These are phyloP conservation scores for Myotis brandtii DNA, from an alignment of 2,113 vertebrate species.

Conservation along the genomic window DNA sequence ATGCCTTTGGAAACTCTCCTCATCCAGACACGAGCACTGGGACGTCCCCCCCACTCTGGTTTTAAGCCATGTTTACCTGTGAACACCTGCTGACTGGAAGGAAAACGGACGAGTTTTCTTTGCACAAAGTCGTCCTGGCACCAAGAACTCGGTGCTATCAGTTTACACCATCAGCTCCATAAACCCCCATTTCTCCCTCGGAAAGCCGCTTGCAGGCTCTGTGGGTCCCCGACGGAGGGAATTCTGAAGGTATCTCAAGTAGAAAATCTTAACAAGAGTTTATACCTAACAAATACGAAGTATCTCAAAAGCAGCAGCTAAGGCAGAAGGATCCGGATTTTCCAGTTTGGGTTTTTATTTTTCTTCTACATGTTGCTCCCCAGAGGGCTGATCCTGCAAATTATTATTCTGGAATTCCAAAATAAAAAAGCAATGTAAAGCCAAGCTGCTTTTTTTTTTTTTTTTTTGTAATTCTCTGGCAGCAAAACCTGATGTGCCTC, in stretches of 20 bases:
- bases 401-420: not conserved
- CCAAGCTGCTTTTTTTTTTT: not conserved
- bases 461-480: not conserved
- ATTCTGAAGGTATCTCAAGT: not conserved
- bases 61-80: not conserved
- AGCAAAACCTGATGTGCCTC: not conserved
- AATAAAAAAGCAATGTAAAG: not conserved
- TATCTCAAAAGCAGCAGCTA: not conserved
- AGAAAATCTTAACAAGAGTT: not conserved
- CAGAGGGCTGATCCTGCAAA: not conserved
- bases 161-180: not conserved
- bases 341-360: not conserved
- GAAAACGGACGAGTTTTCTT: not conserved
- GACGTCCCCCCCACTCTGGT: not conserved
- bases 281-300: not conserved
- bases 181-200: not conserved
- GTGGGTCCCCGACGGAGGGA: not conserved
- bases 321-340: not conserved
- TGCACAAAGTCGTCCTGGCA: not conserved
- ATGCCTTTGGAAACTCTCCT: rapidly evolving
- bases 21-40: not conserved
- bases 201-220: too few species aligned
- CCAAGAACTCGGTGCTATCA: not conserved
- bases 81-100: not conserved
- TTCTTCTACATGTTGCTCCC: not conserved